phyloP scores from a whole-genome alignment of 1,140 invertebrate species.

The Dryas iulia region DNA sequence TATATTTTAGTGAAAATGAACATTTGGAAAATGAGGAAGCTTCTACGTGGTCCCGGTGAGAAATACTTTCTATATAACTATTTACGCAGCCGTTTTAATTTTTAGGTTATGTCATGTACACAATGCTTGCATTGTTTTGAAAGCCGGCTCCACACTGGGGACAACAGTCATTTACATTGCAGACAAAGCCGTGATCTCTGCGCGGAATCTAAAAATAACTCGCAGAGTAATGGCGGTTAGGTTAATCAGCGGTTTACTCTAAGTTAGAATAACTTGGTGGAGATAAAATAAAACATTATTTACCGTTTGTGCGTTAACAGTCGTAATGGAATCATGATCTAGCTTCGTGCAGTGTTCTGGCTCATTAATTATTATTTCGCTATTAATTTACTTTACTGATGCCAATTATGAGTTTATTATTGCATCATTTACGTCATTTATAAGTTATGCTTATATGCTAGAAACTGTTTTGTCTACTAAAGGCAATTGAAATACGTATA shows the following conservation, averaged over 20 bases:
- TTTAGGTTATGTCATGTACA: constrained; percentile 58
- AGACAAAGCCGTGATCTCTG: constrained; percentile 76
- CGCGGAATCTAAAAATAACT: constrained; percentile 73
- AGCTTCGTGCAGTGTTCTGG: not conserved
- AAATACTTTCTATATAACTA: constrained; percentile 27
- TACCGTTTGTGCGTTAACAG: constrained; percentile 1
- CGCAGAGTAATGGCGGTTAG: constrained; percentile 66
- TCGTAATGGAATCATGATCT: constrained; percentile 2
- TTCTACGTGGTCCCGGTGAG: constrained; percentile 54
- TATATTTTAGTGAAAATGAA: constrained; percentile 44
- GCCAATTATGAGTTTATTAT: not conserved
- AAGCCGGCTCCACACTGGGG: constrained; percentile 38
- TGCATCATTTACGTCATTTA: constrained; percentile 5
- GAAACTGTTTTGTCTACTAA: not conserved
- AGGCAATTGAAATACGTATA: not conserved
- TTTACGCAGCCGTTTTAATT: constrained; percentile 24
- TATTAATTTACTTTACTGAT: not conserved
- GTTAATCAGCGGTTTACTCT: constrained; percentile 73
- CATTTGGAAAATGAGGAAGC: constrained; percentile 53
- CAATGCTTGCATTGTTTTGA: constrained; percentile 47
- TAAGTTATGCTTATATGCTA: not conserved
- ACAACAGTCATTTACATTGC: constrained; percentile 65
- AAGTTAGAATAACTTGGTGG: constrained; percentile 40
- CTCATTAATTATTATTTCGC: not conserved
- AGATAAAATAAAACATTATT: constrained; percentile 17